phyloP scores from a whole-genome alignment of 2,797 vertebrate species.

The Prionace glauca region DNA sequence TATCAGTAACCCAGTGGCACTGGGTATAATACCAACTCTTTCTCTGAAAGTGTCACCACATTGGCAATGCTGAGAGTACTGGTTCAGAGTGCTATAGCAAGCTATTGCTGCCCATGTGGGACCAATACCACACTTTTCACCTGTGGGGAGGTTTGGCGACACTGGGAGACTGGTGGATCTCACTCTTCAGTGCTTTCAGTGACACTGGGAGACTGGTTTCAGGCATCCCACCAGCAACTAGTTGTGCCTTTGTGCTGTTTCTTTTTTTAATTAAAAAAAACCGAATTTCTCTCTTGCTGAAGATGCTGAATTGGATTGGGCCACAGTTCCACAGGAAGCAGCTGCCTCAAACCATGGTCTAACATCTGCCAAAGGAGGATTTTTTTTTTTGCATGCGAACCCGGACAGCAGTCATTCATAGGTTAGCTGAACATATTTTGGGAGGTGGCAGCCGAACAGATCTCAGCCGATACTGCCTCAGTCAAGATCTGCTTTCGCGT shows the following conservation, averaged over 20 bases:
- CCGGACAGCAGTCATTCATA: background rate
- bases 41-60: background rate
- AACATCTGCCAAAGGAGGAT: background rate
- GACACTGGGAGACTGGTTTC: background rate
- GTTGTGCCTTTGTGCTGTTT: background rate
- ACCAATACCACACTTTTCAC: background rate
- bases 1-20: background rate
- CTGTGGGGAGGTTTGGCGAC: background rate
- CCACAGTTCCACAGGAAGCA: background rate
- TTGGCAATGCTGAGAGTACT: background rate
- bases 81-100: background rate
- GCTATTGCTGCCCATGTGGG: background rate
- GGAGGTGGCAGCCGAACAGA: background rate
- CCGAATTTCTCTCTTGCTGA: background rate
- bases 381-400: background rate
- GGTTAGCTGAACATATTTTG: background rate
- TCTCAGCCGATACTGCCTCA: background rate
- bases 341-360: background rate
- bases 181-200: background rate
- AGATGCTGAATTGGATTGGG: background rate
- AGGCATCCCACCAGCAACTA: background rate
- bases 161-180: background rate
- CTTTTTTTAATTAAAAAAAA: no score
- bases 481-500: background rate
- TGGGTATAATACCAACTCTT: background rate